Conservation (phyloP, 1,140 invertebrate genomes). For the Anastatus disparis region DNA sequence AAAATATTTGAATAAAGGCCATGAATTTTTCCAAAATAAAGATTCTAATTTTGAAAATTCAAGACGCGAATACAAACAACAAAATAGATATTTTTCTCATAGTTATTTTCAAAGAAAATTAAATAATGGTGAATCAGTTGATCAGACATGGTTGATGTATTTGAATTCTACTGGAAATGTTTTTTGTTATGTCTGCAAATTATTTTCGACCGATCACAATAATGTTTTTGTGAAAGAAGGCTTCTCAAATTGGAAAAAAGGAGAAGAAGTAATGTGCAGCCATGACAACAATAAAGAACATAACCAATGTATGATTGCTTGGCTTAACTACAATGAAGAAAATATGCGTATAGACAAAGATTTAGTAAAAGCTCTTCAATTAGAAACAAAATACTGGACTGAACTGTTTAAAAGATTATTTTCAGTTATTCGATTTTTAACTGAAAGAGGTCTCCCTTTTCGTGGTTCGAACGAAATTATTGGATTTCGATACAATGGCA, state of each 20-base stretch:
- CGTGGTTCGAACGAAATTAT: slow-evolving; percentile 46
- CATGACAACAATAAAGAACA: background rate
- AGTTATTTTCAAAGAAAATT: slow-evolving; percentile 2
- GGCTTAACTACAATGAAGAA: background rate
- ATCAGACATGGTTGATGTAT: slow-evolving; percentile 11
- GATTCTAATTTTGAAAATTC: too few relatives aligned
- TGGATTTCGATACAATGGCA: slow-evolving; percentile 47
- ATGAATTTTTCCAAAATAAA: too few relatives aligned
- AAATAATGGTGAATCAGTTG: slow-evolving; percentile 5
- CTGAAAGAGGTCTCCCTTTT: slow-evolving; percentile 47
- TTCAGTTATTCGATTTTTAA: slow-evolving; percentile 37
- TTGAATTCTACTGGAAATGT: slow-evolving; percentile 26
- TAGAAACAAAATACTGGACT: slow-evolving; percentile 35
- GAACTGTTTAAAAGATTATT: slow-evolving; percentile 25
- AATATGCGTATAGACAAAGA: slow-evolving; percentile 10
- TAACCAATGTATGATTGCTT: background rate
- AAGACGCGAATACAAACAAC: too few relatives aligned
- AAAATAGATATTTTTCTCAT: too few relatives aligned
- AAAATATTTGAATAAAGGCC: too few relatives aligned
- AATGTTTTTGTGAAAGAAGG: slow-evolving; percentile 8
- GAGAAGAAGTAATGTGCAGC: background rate
- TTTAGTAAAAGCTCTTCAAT: background rate
- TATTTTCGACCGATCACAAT: slow-evolving; percentile 18
- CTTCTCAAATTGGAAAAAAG: too few relatives aligned
- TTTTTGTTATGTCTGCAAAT: slow-evolving; percentile 39